Conservation (phyloP, 2,797 vertebrate species). For the Salarias fasciatus region DNA sequence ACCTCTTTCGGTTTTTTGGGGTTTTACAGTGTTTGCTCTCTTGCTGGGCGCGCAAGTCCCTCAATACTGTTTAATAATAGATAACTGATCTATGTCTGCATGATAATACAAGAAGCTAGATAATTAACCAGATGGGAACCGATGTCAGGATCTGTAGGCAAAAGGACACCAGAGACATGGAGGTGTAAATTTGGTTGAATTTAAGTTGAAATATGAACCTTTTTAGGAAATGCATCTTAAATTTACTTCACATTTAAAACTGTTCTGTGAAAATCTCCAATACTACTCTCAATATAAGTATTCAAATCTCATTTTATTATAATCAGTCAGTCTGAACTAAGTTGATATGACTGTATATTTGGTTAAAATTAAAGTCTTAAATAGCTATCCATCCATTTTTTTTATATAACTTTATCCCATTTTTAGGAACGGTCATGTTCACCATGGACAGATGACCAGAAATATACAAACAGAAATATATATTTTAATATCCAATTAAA, state of each 20-base stretch:
- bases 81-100: not conserved
- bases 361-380: too few species aligned
- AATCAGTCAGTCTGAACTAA: not conserved
- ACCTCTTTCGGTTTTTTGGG: conserved; percentile 19
- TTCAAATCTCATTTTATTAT: not conserved
- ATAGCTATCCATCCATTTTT: too few species aligned
- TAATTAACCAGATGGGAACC: too few species aligned
- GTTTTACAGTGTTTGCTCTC: conserved; percentile 1
- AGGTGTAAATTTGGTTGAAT: not conserved
- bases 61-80: not conserved
- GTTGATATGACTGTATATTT: too few species aligned
- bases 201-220: not conserved
- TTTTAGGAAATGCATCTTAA: not conserved
- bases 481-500: not conserved
- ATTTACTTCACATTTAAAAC: not conserved
- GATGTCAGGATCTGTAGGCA: too few species aligned
- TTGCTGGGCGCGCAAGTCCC: not conserved
- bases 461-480: conserved; percentile 4
- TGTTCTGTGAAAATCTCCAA: not conserved
- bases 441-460: too few species aligned
- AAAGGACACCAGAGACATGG: too few species aligned
- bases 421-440: not conserved
- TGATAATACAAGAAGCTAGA: not conserved
- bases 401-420: too few species aligned
- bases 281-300: not conserved